Evolutionary conservation across 2,797 vertebrate species (phyloP).

Genomic region (Eurystomus glaucurus): DNA sequence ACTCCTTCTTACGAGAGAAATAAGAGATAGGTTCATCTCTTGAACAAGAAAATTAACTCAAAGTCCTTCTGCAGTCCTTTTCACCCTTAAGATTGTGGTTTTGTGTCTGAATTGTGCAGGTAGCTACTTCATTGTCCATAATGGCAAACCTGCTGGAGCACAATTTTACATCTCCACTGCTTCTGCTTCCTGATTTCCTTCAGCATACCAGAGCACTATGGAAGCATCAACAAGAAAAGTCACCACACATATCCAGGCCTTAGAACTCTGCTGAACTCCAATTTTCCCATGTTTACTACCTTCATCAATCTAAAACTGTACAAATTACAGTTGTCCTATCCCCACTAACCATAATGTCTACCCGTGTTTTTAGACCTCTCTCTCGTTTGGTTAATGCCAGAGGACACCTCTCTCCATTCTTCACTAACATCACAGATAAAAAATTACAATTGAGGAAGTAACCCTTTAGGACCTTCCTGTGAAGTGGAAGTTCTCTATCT

Average conservation of each 20-base stretch:
- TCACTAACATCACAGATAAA: neutral
- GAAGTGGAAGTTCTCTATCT: neutral
- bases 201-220: neutral
- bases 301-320: neutral
- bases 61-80: neutral
- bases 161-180: neutral
- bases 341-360: neutral
- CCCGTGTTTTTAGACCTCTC: neutral
- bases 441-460: neutral
- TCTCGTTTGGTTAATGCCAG: neutral
- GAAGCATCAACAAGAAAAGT: neutral
- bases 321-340: neutral
- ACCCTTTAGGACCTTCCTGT: neutral
- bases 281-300: neutral
- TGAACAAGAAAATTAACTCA: neutral
- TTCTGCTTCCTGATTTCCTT: neutral
- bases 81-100: neutral
- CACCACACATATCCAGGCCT: neutral
- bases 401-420: neutral
- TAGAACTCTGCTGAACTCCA: neutral
- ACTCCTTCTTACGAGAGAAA: neutral
- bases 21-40: neutral
- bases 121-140: neutral
- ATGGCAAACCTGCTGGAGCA: neutral
- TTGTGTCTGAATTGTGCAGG: neutral